Evolutionary conservation across 1,140 invertebrate species (phyloP).

Genomic region (Heliconius hewitsoni): DNA sequence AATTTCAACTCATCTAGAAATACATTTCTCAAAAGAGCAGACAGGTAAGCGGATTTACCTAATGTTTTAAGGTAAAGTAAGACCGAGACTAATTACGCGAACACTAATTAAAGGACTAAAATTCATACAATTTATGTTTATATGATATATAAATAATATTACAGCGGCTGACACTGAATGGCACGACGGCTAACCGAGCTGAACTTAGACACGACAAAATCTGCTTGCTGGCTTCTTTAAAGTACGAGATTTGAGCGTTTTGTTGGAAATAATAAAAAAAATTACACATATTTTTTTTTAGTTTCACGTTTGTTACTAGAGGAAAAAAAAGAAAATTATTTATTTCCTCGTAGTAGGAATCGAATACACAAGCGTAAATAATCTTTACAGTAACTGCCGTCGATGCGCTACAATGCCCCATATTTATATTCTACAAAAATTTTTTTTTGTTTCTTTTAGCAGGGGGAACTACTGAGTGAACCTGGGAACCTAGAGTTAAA

Average conservation of each 20-base stretch:
- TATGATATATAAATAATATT: slow-evolving; percentile 48
- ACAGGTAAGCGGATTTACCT: slow-evolving; percentile 13
- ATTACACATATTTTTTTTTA: no score
- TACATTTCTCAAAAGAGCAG: slow-evolving; percentile 1
- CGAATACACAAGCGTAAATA: no score
- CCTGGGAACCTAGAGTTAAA: no score
- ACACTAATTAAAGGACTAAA: slow-evolving; percentile 41
- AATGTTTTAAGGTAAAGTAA: slow-evolving; percentile 24
- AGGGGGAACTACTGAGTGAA: no score
- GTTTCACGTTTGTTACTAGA: no score
- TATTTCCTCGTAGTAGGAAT: no score
- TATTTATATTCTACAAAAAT: no score
- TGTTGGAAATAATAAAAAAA: neutral
- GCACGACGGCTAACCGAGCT: slow-evolving; percentile 46
- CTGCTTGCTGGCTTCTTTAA: slow-evolving; percentile 30
- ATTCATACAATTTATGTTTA: slow-evolving; percentile 4
- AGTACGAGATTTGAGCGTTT: slow-evolving; percentile 27
- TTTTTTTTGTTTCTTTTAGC: no score
- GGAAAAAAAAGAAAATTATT: no score
- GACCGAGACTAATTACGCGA: slow-evolving; percentile 35
- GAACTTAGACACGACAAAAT: slow-evolving; percentile 51
- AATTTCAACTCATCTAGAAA: slow-evolving; percentile 1
- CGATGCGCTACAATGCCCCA: no score
- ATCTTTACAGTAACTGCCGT: no score
- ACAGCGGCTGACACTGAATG: slow-evolving; percentile 58